A percentile compares a stretch with the other conserved stretches of the same genome.
Conservation (phyloP, 2,888 invertebrate genomes). For the Latheticus oryzae region DNA sequence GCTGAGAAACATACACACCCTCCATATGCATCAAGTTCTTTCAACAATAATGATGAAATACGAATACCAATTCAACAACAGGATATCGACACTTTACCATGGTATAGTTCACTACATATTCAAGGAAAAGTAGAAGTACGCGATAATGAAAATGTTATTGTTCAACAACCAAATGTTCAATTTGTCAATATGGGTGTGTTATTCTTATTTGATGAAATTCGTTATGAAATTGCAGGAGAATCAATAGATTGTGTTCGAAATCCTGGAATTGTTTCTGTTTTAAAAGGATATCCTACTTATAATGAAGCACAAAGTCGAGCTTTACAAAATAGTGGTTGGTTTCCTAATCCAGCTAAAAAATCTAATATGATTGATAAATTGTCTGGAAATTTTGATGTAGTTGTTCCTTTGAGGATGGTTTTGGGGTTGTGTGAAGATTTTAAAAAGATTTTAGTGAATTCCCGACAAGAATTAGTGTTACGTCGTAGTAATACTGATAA, state of each 20-base stretch:
- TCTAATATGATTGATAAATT: conserved; percentile 6
- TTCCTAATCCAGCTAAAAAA: conserved; percentile 3
- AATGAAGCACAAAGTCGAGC: conserved; percentile 48
- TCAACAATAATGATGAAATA: conserved; percentile 48
- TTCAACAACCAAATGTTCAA: conserved; percentile 18
- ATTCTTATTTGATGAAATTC: conserved; percentile 40
- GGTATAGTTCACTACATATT: conserved; percentile 48
- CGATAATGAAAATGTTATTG: conserved; percentile 7
- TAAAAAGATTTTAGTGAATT: conserved; percentile 40
- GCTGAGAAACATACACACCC: conserved; percentile 2
- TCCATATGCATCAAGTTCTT: conserved; percentile 5
- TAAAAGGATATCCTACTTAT: conserved; percentile 58
- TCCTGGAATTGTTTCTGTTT: conserved; percentile 55
- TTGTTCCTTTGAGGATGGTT: conserved; percentile 24
- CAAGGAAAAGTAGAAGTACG: conserved; percentile 44
- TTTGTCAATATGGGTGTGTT: conserved; percentile 42
- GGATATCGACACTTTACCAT: conserved; percentile 53
- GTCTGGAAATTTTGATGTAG: conserved; percentile 34
- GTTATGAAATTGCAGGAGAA: conserved; percentile 21
- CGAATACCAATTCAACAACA: conserved; percentile 55
- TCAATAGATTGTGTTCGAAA: conserved; percentile 47
- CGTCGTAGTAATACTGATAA: conserved; percentile 37
- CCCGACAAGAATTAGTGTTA: conserved; percentile 43
- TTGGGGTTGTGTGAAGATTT: conserved; percentile 59
- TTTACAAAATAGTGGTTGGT: conserved; percentile 34